A percentile compares a stretch with the other conserved stretches of the same genome.
Evolutionary conservation across 1,140 invertebrate species (phyloP).

Genomic region (Drosophila simulans): DNA sequence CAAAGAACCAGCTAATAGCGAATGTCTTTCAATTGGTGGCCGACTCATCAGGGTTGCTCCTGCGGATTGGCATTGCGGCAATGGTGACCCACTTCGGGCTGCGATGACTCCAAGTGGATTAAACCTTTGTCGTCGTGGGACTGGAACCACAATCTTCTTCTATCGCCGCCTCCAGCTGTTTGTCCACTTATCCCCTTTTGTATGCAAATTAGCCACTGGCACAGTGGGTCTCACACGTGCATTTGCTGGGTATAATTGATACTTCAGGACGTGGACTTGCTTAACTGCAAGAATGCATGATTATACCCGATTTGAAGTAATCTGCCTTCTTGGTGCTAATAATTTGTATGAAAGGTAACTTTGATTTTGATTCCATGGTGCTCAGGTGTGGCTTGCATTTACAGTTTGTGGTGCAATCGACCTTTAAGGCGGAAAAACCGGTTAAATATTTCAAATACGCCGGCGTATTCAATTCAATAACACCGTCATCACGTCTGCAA

Average conservation of each 20-base stretch:
- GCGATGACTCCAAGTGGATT: conserved; percentile 4
- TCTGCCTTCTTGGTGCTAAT: too few species aligned
- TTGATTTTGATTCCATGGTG: conserved; percentile 12
- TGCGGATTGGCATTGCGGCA: conserved; percentile 6
- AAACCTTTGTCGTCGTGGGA: conserved; percentile 18
- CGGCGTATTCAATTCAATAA: conserved; percentile 15
- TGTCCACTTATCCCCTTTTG: conserved; percentile 41
- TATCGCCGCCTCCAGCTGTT: conserved; percentile 27
- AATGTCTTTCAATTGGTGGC: conserved; percentile 18
- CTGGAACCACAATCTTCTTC: conserved; percentile 17
- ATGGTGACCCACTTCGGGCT: conserved; percentile 34
- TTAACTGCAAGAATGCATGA: too few species aligned
- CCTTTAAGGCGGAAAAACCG: conserved; percentile 48
- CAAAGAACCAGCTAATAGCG: not conserved
- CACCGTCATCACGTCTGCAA: conserved; percentile 41
- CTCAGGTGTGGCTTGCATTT: conserved; percentile 50
- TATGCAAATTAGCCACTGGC: conserved; percentile 38
- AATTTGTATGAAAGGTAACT: not conserved
- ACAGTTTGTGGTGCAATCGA: conserved; percentile 52
- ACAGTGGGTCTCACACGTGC: conserved; percentile 13
- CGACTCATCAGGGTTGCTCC: not conserved
- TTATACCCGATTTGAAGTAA: too few species aligned
- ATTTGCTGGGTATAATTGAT: not conserved
- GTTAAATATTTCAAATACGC: conserved; percentile 48
- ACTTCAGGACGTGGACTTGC: too few species aligned